phyloP scores from a whole-genome alignment of 1,140 invertebrate species.

The Chionoecetes opilio region DNA sequence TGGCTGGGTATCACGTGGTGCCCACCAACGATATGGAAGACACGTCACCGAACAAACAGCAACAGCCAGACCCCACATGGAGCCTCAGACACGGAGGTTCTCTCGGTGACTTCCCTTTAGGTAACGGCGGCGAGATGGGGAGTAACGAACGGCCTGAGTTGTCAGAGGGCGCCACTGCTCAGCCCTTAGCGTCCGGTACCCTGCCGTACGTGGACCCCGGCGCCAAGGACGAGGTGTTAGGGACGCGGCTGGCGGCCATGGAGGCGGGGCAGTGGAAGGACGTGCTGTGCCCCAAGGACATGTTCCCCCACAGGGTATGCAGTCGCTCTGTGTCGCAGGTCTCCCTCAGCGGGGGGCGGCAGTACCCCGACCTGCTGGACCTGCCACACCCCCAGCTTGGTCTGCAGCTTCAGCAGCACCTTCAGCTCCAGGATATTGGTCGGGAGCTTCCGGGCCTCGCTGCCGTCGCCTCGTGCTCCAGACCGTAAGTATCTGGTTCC shows the following conservation, averaged over 20 bases:
- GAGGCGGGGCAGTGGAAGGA: constrained; percentile 62
- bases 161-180: constrained; percentile 24
- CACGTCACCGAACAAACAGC: constrained; percentile 84
- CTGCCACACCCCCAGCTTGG: constrained; percentile 60
- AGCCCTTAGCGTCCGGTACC: not conserved
- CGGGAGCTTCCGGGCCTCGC: constrained; percentile 31
- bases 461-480: not conserved
- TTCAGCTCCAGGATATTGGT: constrained; percentile 40
- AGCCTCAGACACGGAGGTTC: constrained; percentile 5
- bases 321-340: constrained; percentile 65
- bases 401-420: constrained; percentile 52
- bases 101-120: not conserved
- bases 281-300: constrained; percentile 51
- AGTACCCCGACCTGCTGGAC: constrained; percentile 71
- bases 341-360: constrained; percentile 54
- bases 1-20: constrained; percentile 89
- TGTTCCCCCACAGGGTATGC: constrained; percentile 62
- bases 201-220: constrained; percentile 32
- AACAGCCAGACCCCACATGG: constrained; percentile 81
- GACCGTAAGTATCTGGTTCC: constrained; percentile 12
- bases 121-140: constrained; percentile 12
- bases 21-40: constrained; percentile 84
- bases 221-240: constrained; percentile 10
- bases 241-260: not conserved
- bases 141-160: not conserved